Evolutionary conservation across 2,888 invertebrate genomes (phyloP).

Genomic region (Papilio protenor): DNA sequence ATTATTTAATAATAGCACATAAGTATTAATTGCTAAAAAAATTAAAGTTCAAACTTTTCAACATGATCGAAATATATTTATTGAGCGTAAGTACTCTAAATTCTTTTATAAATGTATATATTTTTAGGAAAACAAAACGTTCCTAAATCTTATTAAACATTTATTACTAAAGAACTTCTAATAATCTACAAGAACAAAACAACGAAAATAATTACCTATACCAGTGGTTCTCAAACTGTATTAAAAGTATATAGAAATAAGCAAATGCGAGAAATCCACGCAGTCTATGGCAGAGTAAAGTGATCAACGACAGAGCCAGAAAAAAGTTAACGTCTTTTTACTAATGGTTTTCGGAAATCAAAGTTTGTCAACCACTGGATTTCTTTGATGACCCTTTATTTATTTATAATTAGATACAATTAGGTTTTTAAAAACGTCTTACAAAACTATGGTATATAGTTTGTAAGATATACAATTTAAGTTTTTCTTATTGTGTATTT

Average conservation of each 20-base stretch:
- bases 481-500: neutral
- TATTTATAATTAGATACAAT: neutral
- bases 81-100: neutral
- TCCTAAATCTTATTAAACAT: slow-evolving; percentile 7
- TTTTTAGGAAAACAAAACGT: neutral
- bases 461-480: too few relatives aligned
- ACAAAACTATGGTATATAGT: too few relatives aligned
- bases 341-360: neutral
- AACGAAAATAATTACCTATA: neutral
- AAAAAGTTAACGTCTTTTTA: neutral
- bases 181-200: neutral
- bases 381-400: neutral
- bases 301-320: too few relatives aligned
- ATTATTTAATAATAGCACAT: slow-evolving; percentile 8
- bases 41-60: neutral
- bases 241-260: neutral
- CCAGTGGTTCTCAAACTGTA: slow-evolving; percentile 3
- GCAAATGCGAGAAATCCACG: neutral
- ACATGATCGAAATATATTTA: neutral
- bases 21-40: neutral
- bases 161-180: neutral
- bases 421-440: too few relatives aligned
- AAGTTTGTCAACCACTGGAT: neutral
- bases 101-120: neutral
- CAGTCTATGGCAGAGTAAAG: neutral